Base-by-base conservation (phyloP, 53 echinoderm and acorn worm species). In the Holothuria scabra region DNA sequence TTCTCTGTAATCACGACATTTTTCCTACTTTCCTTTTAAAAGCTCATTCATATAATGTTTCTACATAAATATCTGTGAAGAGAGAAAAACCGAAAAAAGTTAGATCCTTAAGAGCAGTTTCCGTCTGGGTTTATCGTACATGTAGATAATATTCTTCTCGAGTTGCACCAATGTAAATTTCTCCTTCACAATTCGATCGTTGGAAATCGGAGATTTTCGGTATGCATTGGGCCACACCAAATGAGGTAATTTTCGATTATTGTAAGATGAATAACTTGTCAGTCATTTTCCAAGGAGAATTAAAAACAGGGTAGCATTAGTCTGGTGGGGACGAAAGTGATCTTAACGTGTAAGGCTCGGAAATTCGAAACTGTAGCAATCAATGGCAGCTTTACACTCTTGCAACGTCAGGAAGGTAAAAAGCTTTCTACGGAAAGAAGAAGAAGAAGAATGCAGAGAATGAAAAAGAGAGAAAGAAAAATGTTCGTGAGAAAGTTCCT, bases 211-310 rank as follows among this genome's bases (percentile, higher is more conserved):
- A 80, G 80, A 59, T 80, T 80, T 61, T 80, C 37, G 32, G 59
- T 80, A 80, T 80, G 80, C 80, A 80, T 58, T 31, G 80, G 61
- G 35, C 80, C 60, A 60, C 21, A 30, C 59, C 80, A 80, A 59
- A 80, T 61, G 80, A 80, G 80, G 61, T 61, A 61, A 61, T 59
- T 59, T 80, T 80, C 59, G 80, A 80, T 80, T 80, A 80, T 59
- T 61, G 32, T 61, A 61, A 31, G 80, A 61, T 32, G 80, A 60
- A 60, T 61, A 60, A 31, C 31, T 59, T 80, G 80, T 59, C 80
- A 80, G 60, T 80, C 61, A 80, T 75, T 48, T 75, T 75, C 75
- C 24, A 22, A 75, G 48, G 46, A 49, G 55, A 38, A 48, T 75
- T 52, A 52, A 52, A 52, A 52, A 49, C 70, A 30, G 34, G 46